These are phyloP conservation scores for Acrocephalus scirpaceus DNA, from an alignment of 2,797 vertebrate species.

Conservation along the genomic window DNA sequence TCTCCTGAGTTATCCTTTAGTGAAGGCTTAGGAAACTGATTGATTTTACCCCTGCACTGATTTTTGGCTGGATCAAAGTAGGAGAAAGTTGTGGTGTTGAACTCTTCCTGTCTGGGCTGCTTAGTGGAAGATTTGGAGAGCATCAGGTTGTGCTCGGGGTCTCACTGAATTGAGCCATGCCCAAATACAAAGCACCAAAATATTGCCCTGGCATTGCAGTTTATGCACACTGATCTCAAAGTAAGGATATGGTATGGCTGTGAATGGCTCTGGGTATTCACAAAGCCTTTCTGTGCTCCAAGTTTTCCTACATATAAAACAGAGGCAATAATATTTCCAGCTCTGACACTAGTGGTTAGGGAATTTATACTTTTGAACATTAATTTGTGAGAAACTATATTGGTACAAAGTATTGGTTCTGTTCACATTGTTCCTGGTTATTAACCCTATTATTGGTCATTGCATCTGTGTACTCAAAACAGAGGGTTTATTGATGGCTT, in stretches of 20 bases:
- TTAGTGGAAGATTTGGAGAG: background rate
- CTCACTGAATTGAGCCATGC: background rate
- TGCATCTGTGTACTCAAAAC: constrained; percentile 61
- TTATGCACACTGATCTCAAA: background rate
- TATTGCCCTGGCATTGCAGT: background rate
- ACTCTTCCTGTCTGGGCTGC: background rate
- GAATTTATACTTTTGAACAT: background rate
- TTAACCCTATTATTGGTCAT: constrained; percentile 57
- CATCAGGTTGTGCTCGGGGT: background rate
- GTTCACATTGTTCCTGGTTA: constrained; percentile 61
- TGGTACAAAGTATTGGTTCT: constrained; percentile 47
- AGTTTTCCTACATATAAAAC: background rate
- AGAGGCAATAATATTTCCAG: constrained; percentile 8
- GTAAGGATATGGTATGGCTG: background rate
- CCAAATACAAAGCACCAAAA: background rate
- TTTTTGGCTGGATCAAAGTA: background rate
- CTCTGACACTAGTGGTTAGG: background rate
- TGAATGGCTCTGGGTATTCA: background rate
- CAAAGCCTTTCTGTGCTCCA: background rate
- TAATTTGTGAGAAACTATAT: background rate
- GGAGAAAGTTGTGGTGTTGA: background rate
- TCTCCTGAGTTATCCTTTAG: background rate
- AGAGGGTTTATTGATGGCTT: constrained; percentile 63
- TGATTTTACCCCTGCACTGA: background rate
- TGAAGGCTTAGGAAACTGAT: background rate